Percentiles rank a stretch among this genome's conserved stretches.
Conservation (phyloP, 1,140 invertebrate species). For the Hormaphis cornu region DNA sequence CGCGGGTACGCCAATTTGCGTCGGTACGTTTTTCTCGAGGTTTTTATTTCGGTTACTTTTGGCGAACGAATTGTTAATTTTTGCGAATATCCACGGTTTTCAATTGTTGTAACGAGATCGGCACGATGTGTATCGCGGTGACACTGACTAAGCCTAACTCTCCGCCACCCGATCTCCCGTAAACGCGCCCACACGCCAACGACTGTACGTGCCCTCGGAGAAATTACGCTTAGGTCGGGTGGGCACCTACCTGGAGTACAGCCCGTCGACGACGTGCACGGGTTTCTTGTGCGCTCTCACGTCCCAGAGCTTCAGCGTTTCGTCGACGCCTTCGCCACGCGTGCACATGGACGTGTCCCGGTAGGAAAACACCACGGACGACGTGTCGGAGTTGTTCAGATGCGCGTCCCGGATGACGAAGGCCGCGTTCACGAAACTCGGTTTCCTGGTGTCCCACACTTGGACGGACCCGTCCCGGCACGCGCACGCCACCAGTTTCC, state of each 20-base stretch:
- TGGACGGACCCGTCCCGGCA: slow-evolving; percentile 95
- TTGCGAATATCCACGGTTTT: too few relatives aligned
- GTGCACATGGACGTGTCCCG: slow-evolving; percentile 69
- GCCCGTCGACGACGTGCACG: slow-evolving; percentile 54
- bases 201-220: too few relatives aligned
- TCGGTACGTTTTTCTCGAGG: too few relatives aligned
- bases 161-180: too few relatives aligned
- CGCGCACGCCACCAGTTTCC: slow-evolving; percentile 76
- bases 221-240: too few relatives aligned
- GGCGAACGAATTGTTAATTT: too few relatives aligned
- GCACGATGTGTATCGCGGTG: too few relatives aligned
- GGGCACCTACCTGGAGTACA: slow-evolving; percentile 63
- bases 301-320: slow-evolving; percentile 94
- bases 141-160: too few relatives aligned
- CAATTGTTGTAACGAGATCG: too few relatives aligned
- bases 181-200: too few relatives aligned
- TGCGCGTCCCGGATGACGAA: slow-evolving; percentile 72
- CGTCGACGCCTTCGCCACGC: slow-evolving; percentile 65
- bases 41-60: too few relatives aligned
- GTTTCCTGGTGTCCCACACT: slow-evolving; percentile 88
- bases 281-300: slow-evolving; percentile 72
- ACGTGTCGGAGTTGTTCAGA: slow-evolving; percentile 68
- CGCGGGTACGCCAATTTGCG: too few relatives aligned
- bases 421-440: slow-evolving; percentile 66
- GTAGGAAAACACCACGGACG: slow-evolving; percentile 80